These are phyloP conservation scores for Penaeus monodon DNA, from an alignment of 2,888 invertebrate species.

Conservation along the genomic window DNA sequence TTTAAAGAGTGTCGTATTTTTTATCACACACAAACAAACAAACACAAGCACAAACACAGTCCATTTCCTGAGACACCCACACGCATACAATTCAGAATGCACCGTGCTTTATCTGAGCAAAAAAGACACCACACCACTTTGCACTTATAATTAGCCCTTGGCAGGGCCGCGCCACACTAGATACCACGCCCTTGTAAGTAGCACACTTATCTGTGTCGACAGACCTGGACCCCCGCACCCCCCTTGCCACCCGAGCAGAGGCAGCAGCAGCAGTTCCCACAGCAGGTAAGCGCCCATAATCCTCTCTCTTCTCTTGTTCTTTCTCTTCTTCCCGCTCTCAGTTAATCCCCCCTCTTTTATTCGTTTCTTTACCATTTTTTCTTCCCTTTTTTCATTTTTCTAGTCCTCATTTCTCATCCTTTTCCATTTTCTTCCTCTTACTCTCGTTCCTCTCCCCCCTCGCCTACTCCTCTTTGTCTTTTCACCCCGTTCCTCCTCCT, in stretches of 20 bases:
- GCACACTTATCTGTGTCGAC: slow-evolving; percentile 2
- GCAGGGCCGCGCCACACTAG: too few relatives aligned
- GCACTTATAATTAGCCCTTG: too few relatives aligned
- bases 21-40: too few relatives aligned
- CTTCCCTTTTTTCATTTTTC: background rate
- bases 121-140: too few relatives aligned
- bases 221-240: slow-evolving; percentile 45
- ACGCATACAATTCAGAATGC: too few relatives aligned
- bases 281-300: slow-evolving; percentile 11
- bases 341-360: too few relatives aligned
- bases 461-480: background rate
- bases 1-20: too few relatives aligned
- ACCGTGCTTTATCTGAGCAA: too few relatives aligned
- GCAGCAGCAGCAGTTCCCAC: slow-evolving; percentile 22
- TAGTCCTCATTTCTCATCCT: background rate
- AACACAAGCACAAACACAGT: too few relatives aligned
- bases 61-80: too few relatives aligned
- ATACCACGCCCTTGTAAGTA: too few relatives aligned
- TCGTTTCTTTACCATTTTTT: background rate
- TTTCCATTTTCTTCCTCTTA: background rate
- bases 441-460: background rate
- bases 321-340: background rate
- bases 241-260: slow-evolving; percentile 21
- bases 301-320: background rate
- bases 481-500: background rate